A percentile compares a stretch with the other conserved stretches of the same genome.
Evolutionary conservation across 2,797 vertebrate species (phyloP).

Genomic region (Simalia tracyae): DNA sequence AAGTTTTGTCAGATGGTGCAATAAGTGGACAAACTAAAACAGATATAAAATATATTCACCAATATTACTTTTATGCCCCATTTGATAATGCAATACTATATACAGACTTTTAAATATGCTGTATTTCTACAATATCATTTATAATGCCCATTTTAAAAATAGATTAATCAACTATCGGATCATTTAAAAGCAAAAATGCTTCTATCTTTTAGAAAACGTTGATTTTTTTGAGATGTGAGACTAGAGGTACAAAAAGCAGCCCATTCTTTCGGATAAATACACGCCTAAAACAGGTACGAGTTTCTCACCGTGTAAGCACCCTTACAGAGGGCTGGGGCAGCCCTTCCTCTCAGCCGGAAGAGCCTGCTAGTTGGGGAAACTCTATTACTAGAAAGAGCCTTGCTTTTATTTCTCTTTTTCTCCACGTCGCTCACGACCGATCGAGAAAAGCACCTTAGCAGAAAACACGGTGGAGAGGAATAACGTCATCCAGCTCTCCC

Average conservation of each 20-base stretch:
- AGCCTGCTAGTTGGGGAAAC: background rate
- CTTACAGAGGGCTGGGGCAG: background rate
- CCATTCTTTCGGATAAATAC: background rate
- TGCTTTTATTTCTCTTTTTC: background rate
- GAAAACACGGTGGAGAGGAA: background rate
- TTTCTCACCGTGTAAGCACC: background rate
- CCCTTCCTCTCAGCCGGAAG: background rate
- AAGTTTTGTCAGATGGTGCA: background rate
- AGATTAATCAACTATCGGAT: background rate
- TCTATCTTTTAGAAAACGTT: background rate
- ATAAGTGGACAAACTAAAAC: background rate
- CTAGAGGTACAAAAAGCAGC: background rate
- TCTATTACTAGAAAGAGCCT: no score
- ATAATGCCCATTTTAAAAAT: background rate
- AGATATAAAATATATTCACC: background rate
- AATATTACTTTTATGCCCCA: background rate
- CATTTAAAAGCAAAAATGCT: background rate
- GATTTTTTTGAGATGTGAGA: background rate
- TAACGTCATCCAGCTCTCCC: no score
- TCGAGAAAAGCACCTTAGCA: background rate
- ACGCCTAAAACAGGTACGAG: background rate
- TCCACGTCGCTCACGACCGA: background rate
- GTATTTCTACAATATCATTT: background rate
- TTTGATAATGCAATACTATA: background rate
- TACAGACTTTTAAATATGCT: background rate